Evolutionary conservation across 1,140 invertebrate species (phyloP).

Genomic region (Goniozus legneri): DNA sequence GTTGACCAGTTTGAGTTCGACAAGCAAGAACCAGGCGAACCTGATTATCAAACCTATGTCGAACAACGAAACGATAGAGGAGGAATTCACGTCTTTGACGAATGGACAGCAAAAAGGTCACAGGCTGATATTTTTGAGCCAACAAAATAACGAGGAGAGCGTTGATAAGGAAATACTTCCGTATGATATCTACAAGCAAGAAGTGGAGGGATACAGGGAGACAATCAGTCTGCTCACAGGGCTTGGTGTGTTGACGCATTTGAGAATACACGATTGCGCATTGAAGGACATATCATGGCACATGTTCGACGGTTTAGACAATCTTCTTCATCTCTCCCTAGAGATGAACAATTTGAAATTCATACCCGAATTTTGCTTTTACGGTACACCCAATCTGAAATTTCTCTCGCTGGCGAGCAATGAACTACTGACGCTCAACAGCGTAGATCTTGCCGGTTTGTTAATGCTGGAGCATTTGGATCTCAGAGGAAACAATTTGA

Average conservation of each 20-base stretch:
- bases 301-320: conserved; percentile 64
- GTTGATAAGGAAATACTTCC: conserved; percentile 60
- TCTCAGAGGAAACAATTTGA: conserved; percentile 64
- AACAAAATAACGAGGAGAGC: conserved; percentile 33
- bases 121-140: conserved; percentile 44
- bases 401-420: conserved; percentile 64
- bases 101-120: conserved; percentile 32
- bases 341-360: conserved; percentile 63
- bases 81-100: conserved; percentile 5
- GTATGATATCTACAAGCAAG: conserved; percentile 61
- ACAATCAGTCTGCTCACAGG: conserved; percentile 53
- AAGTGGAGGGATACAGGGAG: conserved; percentile 51
- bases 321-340: conserved; percentile 60
- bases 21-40: conserved; percentile 37
- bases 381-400: conserved; percentile 62
- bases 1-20: conserved; percentile 31
- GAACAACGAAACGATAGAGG: conserved; percentile 35
- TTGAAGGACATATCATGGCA: conserved; percentile 65
- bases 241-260: conserved; percentile 55
- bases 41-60: conserved; percentile 41
- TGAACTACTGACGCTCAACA: conserved; percentile 61
- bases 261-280: conserved; percentile 60
- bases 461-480: conserved; percentile 63
- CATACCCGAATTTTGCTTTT: conserved; percentile 67
- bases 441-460: conserved; percentile 64